Evolutionary conservation across 2,888 invertebrate genomes (phyloP).

Genomic region (Iselma pallidipennis): DNA sequence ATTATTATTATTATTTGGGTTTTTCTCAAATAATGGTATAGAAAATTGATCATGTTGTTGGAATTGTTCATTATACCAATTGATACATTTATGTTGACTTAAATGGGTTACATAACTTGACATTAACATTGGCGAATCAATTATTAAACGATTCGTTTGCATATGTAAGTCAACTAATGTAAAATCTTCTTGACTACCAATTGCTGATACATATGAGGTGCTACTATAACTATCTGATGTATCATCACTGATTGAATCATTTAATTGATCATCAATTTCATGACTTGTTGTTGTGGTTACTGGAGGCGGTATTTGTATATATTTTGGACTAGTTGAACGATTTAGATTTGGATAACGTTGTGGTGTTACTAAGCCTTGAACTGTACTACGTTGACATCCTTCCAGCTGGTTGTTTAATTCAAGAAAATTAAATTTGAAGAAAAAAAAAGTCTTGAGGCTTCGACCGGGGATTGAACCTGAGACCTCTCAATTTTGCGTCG

Average conservation of each 20-base stretch:
- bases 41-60: slow-evolving; percentile 76
- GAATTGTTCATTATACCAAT: slow-evolving; percentile 69
- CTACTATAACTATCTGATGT: slow-evolving; percentile 82
- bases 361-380: slow-evolving; percentile 53
- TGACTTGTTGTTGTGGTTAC: slow-evolving; percentile 18
- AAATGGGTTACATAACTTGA: slow-evolving; percentile 92
- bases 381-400: slow-evolving; percentile 42
- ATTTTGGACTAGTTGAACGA: slow-evolving; percentile 37
- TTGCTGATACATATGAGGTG: slow-evolving; percentile 85
- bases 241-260: no score
- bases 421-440: no score
- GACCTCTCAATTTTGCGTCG: no score
- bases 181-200: slow-evolving; percentile 91
- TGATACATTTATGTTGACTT: slow-evolving; percentile 77
- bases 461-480: no score
- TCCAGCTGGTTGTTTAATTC: slow-evolving; percentile 41
- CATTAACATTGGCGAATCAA: slow-evolving; percentile 92
- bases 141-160: slow-evolving; percentile 83
- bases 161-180: slow-evolving; percentile 91
- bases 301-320: slow-evolving; percentile 6
- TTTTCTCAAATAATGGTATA: slow-evolving; percentile 75
- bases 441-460: no score
- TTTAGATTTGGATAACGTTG: slow-evolving; percentile 43
- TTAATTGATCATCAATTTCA: slow-evolving; percentile 25
- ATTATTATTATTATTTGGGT: slow-evolving; percentile 65